A percentile compares a stretch with the other conserved stretches of the same genome.
Evolutionary conservation across 2,888 invertebrate genomes (phyloP).

Genomic region (Teleogryllus oceanicus): DNA sequence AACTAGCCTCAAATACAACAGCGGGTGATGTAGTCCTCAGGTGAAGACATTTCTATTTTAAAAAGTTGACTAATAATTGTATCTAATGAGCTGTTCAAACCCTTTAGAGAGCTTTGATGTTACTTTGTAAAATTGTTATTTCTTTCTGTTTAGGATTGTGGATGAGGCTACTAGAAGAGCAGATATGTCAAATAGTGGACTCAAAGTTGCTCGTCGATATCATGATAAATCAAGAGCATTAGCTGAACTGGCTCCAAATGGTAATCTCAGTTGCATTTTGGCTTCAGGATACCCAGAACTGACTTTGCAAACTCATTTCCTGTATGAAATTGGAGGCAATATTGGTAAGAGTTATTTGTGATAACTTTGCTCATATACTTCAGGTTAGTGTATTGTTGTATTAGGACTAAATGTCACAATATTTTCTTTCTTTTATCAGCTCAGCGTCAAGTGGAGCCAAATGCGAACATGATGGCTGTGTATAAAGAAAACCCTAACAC

Average conservation of each 20-base stretch:
- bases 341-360: conserved; percentile 47
- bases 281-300: conserved; percentile 46
- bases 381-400: too few relatives aligned
- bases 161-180: conserved; percentile 38
- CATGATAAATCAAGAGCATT: conserved; percentile 42
- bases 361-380: not conserved
- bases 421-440: conserved; percentile 40
- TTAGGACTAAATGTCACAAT: not conserved
- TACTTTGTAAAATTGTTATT: not conserved
- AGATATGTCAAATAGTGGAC: conserved; percentile 34
- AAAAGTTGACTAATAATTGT: not conserved
- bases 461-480: conserved; percentile 43
- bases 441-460: conserved; percentile 44
- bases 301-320: conserved; percentile 46
- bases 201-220: conserved; percentile 38
- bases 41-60: conserved; percentile 40
- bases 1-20: conserved; percentile 47
- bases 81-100: conserved; percentile 2
- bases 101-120: conserved; percentile 1
- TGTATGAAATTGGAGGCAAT: conserved; percentile 55
- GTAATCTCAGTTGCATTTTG: conserved; percentile 46
- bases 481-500: conserved; percentile 46
- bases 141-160: conserved; percentile 38
- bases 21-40: conserved; percentile 52
- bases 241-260: conserved; percentile 42